Conservation (phyloP, 2,888 invertebrate genomes). For the Terebella lapidaria region DNA sequence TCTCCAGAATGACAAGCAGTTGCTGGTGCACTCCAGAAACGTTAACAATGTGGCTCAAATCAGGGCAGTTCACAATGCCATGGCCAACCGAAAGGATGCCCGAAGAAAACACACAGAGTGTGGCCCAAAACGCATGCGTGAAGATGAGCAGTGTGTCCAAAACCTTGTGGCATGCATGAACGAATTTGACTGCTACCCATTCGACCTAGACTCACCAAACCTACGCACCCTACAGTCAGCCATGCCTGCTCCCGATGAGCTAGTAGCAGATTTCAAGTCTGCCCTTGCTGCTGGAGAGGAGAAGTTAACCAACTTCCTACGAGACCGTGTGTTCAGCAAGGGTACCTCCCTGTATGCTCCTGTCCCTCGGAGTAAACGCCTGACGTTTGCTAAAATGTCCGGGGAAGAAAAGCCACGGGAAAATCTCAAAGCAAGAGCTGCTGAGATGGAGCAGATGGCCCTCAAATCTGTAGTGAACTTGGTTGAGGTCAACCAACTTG, state of each 20-base stretch:
- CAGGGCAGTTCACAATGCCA: constrained; percentile 3
- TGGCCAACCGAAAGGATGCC: constrained; percentile 6
- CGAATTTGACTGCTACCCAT: not conserved
- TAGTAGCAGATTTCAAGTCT: constrained; percentile 10
- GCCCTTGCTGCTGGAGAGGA: constrained; percentile 8
- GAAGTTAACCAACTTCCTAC: constrained; percentile 9
- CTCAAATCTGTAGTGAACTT: constrained; percentile 10
- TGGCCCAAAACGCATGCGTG: constrained; percentile 7
- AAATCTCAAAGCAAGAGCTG: constrained; percentile 7
- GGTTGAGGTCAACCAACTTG: constrained; percentile 9
- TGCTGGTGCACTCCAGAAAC: constrained; percentile 7
- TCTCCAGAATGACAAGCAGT: constrained; percentile 5
- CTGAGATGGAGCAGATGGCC: constrained; percentile 8
- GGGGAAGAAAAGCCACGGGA: constrained; percentile 6
- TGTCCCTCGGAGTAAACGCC: constrained; percentile 12
- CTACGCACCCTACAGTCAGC: constrained; percentile 12
- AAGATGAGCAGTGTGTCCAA: constrained; percentile 9
- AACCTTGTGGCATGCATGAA: constrained; percentile 9
- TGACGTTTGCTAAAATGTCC: constrained; percentile 9
- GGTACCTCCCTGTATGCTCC: constrained; percentile 8
- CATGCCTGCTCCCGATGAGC: constrained; percentile 12
- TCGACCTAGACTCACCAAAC: constrained; percentile 7
- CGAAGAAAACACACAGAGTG: constrained; percentile 2
- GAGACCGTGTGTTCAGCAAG: constrained; percentile 2
- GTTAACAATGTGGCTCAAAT: constrained; percentile 4